Evolutionary conservation across 2,797 vertebrate species (phyloP).

Genomic region (Pseudomugil tenellus): DNA sequence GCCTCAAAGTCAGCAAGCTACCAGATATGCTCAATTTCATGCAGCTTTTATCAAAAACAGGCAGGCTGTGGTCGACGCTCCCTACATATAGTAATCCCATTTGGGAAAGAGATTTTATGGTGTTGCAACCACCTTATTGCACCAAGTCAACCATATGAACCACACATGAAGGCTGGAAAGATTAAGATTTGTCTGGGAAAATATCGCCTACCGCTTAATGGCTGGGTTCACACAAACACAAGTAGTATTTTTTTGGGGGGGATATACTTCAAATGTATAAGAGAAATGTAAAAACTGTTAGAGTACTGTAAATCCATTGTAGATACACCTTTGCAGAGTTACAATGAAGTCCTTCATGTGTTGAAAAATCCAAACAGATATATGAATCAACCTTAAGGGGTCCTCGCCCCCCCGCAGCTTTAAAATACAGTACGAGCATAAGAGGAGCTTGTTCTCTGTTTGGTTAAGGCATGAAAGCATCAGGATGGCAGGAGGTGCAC

Average conservation of each 20-base stretch:
- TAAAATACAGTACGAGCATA: conserved; percentile 36
- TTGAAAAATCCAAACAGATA: conserved; percentile 56
- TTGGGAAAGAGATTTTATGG: conserved; percentile 25
- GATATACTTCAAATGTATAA: neutral
- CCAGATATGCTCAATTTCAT: conserved; percentile 35
- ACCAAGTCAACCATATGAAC: conserved; percentile 42
- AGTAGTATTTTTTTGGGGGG: neutral
- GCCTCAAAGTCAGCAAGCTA: conserved; percentile 37
- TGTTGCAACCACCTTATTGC: conserved; percentile 56
- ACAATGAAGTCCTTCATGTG: conserved; percentile 54
- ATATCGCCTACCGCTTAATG: conserved; percentile 5
- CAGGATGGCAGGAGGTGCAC: neutral
- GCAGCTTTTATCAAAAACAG: conserved; percentile 45
- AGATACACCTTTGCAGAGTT: neutral
- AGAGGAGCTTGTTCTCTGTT: conserved; percentile 44
- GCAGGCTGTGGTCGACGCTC: conserved; percentile 28
- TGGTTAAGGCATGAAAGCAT: conserved; percentile 4
- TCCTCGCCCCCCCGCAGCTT: conserved; percentile 29
- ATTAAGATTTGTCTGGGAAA: conserved; percentile 44
- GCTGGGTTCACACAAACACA: neutral
- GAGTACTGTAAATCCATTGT: neutral
- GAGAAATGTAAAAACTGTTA: neutral
- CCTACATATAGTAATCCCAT: conserved; percentile 32
- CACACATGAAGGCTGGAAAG: conserved; percentile 43
- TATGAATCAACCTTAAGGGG: conserved; percentile 13